A percentile compares a stretch with the other conserved stretches of the same genome.
These are phyloP conservation scores for Leptura quadrifasciata DNA, from an alignment of 2,888 invertebrate species.

Conservation along the genomic window DNA sequence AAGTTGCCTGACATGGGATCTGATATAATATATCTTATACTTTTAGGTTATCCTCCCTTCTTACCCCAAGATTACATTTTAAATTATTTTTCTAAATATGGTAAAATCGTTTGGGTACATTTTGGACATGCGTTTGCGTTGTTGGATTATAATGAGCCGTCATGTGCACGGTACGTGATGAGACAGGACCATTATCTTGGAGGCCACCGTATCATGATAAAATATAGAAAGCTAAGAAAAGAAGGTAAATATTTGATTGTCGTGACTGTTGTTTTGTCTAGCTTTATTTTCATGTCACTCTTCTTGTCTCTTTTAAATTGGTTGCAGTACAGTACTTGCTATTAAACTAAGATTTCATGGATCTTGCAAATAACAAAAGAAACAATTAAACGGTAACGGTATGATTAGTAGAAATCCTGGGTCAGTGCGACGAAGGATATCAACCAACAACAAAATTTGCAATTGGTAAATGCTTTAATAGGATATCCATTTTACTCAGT, in stretches of 20 bases:
- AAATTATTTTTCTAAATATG: conserved; percentile 66
- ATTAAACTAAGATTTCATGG: too few species aligned
- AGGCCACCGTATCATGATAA: conserved; percentile 48
- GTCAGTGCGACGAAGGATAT: too few species aligned
- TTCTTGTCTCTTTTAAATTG: too few species aligned
- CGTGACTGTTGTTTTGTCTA: neutral
- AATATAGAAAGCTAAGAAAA: conserved; percentile 44
- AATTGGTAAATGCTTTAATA: too few species aligned
- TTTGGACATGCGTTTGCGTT: conserved; percentile 62
- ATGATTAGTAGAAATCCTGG: too few species aligned
- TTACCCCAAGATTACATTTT: conserved; percentile 61
- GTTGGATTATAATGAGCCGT: conserved; percentile 62
- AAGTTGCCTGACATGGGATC: neutral
- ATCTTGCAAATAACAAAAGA: too few species aligned
- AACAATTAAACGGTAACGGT: too few species aligned
- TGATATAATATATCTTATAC: neutral
- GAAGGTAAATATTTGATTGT: conserved; percentile 42
- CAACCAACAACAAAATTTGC: too few species aligned
- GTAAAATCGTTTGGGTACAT: conserved; percentile 58
- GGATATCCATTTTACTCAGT: too few species aligned
- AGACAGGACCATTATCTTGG: conserved; percentile 54
- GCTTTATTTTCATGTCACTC: neutral
- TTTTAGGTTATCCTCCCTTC: conserved; percentile 58
- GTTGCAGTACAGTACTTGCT: too few species aligned
- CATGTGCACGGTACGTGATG: conserved; percentile 60